Base-by-base conservation (phyloP, 1,140 invertebrate species). In the Hyphantria cunea region DNA sequence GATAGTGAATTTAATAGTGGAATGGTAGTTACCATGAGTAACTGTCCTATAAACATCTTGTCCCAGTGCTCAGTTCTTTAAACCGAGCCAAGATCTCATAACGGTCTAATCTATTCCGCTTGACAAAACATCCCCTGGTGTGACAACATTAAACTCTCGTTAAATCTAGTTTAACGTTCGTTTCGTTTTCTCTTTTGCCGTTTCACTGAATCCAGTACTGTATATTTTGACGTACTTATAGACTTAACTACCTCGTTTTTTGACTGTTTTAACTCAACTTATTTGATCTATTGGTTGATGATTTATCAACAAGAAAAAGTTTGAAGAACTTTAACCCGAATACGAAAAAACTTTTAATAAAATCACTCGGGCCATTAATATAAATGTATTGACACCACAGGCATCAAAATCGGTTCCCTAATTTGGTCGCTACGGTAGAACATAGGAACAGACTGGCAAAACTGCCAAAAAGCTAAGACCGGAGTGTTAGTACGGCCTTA, bases 111-210 rank as follows among this genome's bases (percentile, higher is more conserved):
- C 63, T 65, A 61, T 65, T 62, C 52, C 59, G 47, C 54, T 53
- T 53, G 25, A 64, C 32, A 48, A 64, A 65, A 25, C 17, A 25
- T 25, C 50, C 49, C 55, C 14, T 42, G 34, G 47, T 50, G 17
- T 34, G 34, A 59, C 53, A 55, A 59, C 63, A 65, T 65, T 65
- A 65, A 65, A 65, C 49, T 48, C 48, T 65, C 63, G 63, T 65
- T 65, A 65, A 59, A 59, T 54, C 15, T 32, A 52, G 53, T 56
- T 65, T 65, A 65, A 56, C 63, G 51, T 64, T 45, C 63, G 51
- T 64, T 45, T 58, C 63, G 63, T 59, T 58, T 58, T 58, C 49
- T 52, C 50, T 58, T 49, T 58, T 49, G 45, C 55, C 34, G 45
- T 58, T 49, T 58, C 55, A 58, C 55, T 48, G 31, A 32, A n/a